Conservation (phyloP, 2,797 vertebrate species). For the Tangara arthus region DNA sequence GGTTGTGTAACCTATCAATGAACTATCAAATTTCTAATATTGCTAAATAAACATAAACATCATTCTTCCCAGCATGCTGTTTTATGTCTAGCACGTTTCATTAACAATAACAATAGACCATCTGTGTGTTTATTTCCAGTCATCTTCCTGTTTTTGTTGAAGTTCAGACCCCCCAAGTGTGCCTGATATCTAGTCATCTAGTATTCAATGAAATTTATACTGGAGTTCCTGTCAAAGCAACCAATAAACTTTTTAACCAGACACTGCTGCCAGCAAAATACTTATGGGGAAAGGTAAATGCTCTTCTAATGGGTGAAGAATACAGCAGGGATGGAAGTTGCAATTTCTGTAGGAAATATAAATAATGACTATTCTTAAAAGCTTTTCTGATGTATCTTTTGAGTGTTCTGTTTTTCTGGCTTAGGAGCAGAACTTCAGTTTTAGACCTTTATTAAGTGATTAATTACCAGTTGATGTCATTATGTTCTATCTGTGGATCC, state of each 20-base stretch:
- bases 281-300: constrained; percentile 82
- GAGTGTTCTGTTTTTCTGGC: not conserved
- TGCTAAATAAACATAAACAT: constrained; percentile 14
- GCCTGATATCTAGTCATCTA: constrained; percentile 81
- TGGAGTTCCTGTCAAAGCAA: constrained; percentile 74
- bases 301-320: not conserved
- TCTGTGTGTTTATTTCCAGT: constrained; percentile 74
- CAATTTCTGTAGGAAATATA: not conserved
- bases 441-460: not conserved
- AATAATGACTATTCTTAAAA: not conserved
- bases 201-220: constrained; percentile 80
- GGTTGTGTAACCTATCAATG: not conserved
- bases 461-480: not conserved
- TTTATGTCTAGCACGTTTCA: not conserved
- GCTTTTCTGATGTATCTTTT: not conserved
- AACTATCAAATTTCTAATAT: not conserved
- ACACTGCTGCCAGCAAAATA: constrained; percentile 83
- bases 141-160: constrained; percentile 84
- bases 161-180: constrained; percentile 83
- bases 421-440: not conserved
- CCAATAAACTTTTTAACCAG: constrained; percentile 84
- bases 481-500: not conserved
- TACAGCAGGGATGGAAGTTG: not conserved
- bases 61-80: constrained; percentile 12
- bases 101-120: constrained; percentile 29